Evolutionary conservation across 2,888 invertebrate species (phyloP), one percentile per base, ranked within the genome.

Genomic region (Galeopsomyia nigrocyanea): DNA sequence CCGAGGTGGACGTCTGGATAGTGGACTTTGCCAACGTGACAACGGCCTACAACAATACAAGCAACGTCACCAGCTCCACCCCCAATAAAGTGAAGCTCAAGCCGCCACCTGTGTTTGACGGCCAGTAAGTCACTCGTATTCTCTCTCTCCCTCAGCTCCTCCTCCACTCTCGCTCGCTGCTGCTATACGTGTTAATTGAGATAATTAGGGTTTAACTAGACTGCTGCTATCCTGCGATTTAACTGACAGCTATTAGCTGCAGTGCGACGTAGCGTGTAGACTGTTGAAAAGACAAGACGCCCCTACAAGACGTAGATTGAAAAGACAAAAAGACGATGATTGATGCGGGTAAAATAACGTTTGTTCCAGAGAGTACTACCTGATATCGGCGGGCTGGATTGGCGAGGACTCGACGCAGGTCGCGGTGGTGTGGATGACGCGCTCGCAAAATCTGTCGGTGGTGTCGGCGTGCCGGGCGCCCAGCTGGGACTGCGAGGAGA

Each of bases 341-440:
- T 5, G 26, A 2, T 2, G 5, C 26, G 5, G 26, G 3, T 2
- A 21, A 26, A 16, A 39, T 21, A n/a, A 47, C n/a, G 50, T 21
- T 16, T 67, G 75, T 88, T 88, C 53, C 88, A 96, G 96, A 87
- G 97, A 97, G 83, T 94, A 93, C 88, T 97, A 98, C 88, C 89
- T 98, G 85, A 96, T 95, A 85, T 94, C 95, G 79, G 96, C 96
- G 74, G 92, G 93, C 77, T 98, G 97, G 97, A 92, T 95, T 81
- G 92, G 93, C 81, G 90, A 91, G 82, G 91, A 90, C 81, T 93
- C 94, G 86, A 89, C 90, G 75, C 92, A 94, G 84, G 90, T 97
- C 77, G 92, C 94, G 64, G 93, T 95, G 63, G 94, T 96, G 70
- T 98, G 97, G 95, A 93, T 97, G 91, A 96, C 96, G 87, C 91